Evolutionary conservation across 2,888 invertebrate genomes (phyloP).

Genomic region (Diogma glabrata): DNA sequence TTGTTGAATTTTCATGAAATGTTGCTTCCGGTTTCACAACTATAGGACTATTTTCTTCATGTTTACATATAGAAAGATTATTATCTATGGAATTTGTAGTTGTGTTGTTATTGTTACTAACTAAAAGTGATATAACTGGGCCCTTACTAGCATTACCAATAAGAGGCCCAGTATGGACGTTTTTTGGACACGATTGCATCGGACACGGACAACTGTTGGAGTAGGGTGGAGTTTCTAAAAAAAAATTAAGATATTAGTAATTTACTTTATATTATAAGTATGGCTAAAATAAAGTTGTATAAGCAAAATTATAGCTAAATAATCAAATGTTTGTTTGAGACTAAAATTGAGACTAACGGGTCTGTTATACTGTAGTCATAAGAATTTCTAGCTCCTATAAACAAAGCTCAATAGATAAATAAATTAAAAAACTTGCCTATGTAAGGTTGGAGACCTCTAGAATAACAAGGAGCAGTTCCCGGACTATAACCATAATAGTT

Average conservation of each 20-base stretch:
- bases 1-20: neutral
- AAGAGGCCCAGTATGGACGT: constrained; percentile 97
- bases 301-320: too few relatives aligned
- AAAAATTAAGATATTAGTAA: neutral
- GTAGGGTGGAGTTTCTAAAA: constrained; percentile 30
- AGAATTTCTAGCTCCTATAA: too few relatives aligned
- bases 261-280: neutral
- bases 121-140: constrained; percentile 35
- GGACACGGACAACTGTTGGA: constrained; percentile 72
- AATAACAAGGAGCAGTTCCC: constrained; percentile 42
- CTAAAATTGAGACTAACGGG: too few relatives aligned
- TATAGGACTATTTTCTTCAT: constrained; percentile 1
- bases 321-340: too few relatives aligned
- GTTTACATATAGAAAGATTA: constrained; percentile 20
- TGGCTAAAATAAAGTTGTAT: too few relatives aligned
- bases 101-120: neutral
- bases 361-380: too few relatives aligned
- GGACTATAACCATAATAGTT: constrained; percentile 45
- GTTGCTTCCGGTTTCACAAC: constrained; percentile 18
- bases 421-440: constrained; percentile 31
- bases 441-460: constrained; percentile 40
- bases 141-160: constrained; percentile 70
- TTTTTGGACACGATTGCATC: constrained; percentile 93
- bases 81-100: constrained; percentile 19
- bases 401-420: constrained; percentile 1